A percentile compares a stretch with the other conserved stretches of the same genome.
Conservation (phyloP, 2,888 invertebrate species). For the Halictus ligatus region DNA sequence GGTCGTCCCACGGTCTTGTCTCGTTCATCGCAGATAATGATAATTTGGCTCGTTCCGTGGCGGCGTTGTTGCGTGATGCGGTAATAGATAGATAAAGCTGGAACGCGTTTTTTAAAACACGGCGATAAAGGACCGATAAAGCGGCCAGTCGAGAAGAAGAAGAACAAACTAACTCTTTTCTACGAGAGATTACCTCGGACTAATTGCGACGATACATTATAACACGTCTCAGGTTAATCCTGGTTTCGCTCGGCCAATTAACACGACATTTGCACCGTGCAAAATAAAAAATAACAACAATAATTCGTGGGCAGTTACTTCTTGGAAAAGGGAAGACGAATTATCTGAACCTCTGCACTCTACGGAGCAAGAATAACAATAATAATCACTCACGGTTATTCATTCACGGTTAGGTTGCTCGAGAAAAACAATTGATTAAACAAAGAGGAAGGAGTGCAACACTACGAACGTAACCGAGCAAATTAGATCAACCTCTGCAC, state of each 20-base stretch:
- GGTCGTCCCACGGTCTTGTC: background rate
- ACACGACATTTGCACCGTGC: background rate
- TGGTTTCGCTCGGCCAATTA: too few relatives aligned
- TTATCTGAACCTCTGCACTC: too few relatives aligned
- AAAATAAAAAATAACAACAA: background rate
- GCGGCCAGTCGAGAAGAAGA: background rate
- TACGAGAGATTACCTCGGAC: background rate
- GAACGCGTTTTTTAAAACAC: background rate
- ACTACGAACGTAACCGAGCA: background rate
- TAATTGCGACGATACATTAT: background rate
- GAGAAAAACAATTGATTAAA: too few relatives aligned
- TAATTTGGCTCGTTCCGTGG: background rate
- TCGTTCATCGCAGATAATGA: background rate
- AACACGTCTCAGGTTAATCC: background rate
- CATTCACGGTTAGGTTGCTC: too few relatives aligned
- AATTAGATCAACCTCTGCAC: background rate
- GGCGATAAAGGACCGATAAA: background rate
- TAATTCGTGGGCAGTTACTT: background rate
- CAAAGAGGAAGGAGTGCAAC: too few relatives aligned
- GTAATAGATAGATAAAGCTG: background rate
- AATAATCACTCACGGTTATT: too few relatives aligned
- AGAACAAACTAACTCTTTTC: background rate
- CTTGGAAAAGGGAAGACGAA: background rate
- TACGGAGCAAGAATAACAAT: too few relatives aligned
- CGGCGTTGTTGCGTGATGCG: background rate